Evolutionary conservation across 2,113 vertebrate species (phyloP), one percentile per base, ranked within the genome.

Genomic region (Zosterops japonicus): DNA sequence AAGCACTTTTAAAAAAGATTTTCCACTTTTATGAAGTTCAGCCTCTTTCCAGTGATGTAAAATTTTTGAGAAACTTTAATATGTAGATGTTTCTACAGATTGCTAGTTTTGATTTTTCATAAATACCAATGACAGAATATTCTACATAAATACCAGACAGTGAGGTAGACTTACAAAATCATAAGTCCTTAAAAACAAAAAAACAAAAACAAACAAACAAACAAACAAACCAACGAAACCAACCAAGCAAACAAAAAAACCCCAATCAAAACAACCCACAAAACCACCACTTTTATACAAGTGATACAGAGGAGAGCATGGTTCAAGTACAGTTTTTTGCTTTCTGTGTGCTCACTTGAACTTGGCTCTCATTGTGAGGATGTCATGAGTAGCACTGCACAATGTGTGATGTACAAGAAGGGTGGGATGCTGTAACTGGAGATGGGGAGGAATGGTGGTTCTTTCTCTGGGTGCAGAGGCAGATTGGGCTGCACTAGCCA

Each of bases 231-330:
- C n/a, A n/a, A 18, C 2, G 3, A 42, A 35, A 39, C 3, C 28
- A 60, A 12, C 11, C 27, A 63, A 60, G 12, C 14, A 47, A 33
- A 33, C 29, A 50, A 44, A 75, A 56, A 63, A 14, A 0, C 10
- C 8, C 8, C 10, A 23, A 16, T 35, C 18, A 36, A 77, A 74
- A 11, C n/a, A 57, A 49, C 18, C 12, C 68, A 25, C 14, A 55
- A 83, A 68, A 6, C 10, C 18, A 60, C 14, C 2, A 18, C 33
- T 69, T 64, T 36, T 18, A 6, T 35, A 13, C 10, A 56, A 72
- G 13, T n/a, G 22, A 5, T 76, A 2, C 5, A 36, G 53, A 55
- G 21, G 25, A 79, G 27, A 64, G 2, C 0, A 0, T n/a, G 25
- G 9, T 52, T 89, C 50, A 74, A 64, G 39, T 52, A 39, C 17